Base-by-base conservation (phyloP, 1,140 invertebrate species). In the Condylostylus longicornis region DNA sequence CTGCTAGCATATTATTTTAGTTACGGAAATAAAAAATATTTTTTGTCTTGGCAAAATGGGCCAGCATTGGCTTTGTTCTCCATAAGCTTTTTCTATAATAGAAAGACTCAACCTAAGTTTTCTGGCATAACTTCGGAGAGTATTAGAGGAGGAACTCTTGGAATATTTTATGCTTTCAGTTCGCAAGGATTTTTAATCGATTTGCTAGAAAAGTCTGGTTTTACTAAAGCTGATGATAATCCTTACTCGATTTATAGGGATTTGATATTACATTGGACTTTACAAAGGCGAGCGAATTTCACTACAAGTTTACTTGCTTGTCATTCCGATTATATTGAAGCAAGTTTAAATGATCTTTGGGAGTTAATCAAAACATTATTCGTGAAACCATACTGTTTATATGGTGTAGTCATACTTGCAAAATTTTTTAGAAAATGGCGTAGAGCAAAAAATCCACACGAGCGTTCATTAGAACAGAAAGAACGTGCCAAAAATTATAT, bases 381-480 rank as follows among this genome's bases (percentile, higher is more conserved):
- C 17, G 50, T 58, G 2, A 60, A 59, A 35, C 53, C 54, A 0
- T 54, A 59, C 20, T 57, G 54, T 38, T 47, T 60, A 40, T 59
- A 57, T 31, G 54, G 57, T 2, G 54, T 59, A n/a, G 56, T 59
- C 18, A 50, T 55, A 46, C 33, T 59, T 30, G 53, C 53, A 33
- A 57, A 53, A 43, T 59, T 59, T 35, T 55, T 60, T 42, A 49
- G 55, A 5, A 52, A 56, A 32, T 54, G 49, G 49, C 56, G 54
- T 14, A 47, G 46, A 7, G 36, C 46, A 12, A 45, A 23, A 40
- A 22, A 10, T 28, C 43, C 27, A 13, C n/a, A n/a, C n/a, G n/a
- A n/a, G n/a, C n/a, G n/a, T n/a, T 39, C 23, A 10, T 20, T 33
- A 35, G 54, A 59, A 23, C 42, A 48, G 42, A 33, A 44, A 2